Base-by-base conservation (phyloP, 2,113 vertebrate species). In the Puffinus mauretanicus region DNA sequence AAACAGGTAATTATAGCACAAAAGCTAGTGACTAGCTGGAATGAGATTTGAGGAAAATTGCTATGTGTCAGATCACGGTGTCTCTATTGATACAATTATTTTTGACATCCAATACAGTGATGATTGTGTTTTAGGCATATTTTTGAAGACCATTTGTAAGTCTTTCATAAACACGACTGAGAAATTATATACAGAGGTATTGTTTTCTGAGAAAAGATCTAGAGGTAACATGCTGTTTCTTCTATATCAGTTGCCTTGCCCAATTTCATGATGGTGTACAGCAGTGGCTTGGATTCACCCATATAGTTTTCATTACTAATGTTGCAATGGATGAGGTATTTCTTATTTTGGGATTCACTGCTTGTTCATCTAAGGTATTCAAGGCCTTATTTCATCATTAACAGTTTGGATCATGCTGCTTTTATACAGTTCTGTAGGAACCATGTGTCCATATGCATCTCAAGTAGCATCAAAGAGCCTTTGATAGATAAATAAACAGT, bases 1-100 rank as follows among this genome's bases (percentile, higher is more conserved):
- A 84, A 40, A 55, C 36, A 92, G 79, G 75, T 90, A 88, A 93
- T 94, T 92, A 88, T 70, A 90, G 49, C 49, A 88, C 88, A 80
- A 90, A 83, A 73, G 7, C 73, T 67, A 30, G 66, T 16, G 71
- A 92, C 75, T 72, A 61, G 21, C 44, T 86, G 93, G 36, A 93
- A 86, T 73, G 79, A 88, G 79, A 77, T 92, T 64, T 92, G 70
- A 72, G 66, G 52, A 42, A 93, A 94, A 90, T 90, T 76, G 34
- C 36, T 82, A 2, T 5, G 2, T 79, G 75, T 82, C 79, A 82
- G 66, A 97, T 80, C 1, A 0, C 21, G 46, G 44, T 79, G 75
- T 47, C 44, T 82, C 44, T 65, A 36, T 38, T 72, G 40, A 80
- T 77, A 82, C 44, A 60, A 79, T 65, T 76, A 64, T 72, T 96